Evolutionary conservation across 2,113 vertebrate species (phyloP), one percentile per base, ranked within the genome.

Genomic region (Percopsis transmontana): DNA sequence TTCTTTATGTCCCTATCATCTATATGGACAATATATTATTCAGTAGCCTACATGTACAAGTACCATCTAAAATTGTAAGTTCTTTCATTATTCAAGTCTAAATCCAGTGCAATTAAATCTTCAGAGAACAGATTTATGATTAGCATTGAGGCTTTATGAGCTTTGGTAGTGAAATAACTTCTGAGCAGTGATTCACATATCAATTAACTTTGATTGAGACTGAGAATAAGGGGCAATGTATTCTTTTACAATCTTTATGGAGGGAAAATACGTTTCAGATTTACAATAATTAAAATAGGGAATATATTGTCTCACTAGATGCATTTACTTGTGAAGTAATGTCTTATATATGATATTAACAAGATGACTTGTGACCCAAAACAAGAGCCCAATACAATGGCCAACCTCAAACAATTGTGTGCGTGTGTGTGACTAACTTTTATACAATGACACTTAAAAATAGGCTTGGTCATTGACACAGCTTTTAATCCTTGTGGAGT

Each of bases 301-400:
- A 41, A 27, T 7, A 68, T 18, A 66, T 14, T 41, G 54, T 64
- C 5, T 41, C 47, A 58, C 59, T 69, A 70, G 65, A 77, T 6
- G 27, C n/a, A 72, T 47, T 20, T 24, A 10, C 60, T 69, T 66
- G 10, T 79, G 77, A 81, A 71, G 71, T 80, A 58, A 85, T 51
- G 67, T 84, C 70, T 81, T 68, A 27, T 65, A 52, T 66, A n/a
- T n/a, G n/a, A n/a, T n/a, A 66, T 82, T 70, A 51, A 64, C 55
- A 66, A 0, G 48, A 50, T n/a, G 10, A 66, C 38, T 51, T 38
- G 48, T 81, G 27, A 33, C 27, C 27, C 27, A 33, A 7, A 7
- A 33, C 5, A 12, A 55, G 44, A 60, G 13, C 13, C 39, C 21
- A 41, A 66, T 39, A 60, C 67, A 18, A 20, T 44, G 12, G 57